Evolutionary conservation across 2,113 vertebrate genomes (phyloP).

Genomic region (Hyperopisus bebe): DNA sequence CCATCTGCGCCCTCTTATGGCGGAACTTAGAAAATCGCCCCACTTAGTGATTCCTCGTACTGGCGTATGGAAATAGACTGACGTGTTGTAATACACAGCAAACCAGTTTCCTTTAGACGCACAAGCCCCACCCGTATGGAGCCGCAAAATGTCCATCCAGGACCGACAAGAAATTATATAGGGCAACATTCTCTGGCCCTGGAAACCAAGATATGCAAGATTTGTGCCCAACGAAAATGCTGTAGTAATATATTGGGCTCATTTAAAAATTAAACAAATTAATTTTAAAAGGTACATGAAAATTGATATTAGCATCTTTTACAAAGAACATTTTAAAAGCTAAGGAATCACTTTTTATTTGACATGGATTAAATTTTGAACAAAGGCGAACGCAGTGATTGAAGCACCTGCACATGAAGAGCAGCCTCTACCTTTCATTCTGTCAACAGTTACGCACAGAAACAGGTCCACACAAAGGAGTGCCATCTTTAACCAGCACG

Average conservation of each 20-base stretch:
- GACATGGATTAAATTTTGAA: neutral
- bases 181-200: neutral
- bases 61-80: neutral
- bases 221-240: neutral
- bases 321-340: neutral
- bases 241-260: neutral
- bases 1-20: conserved; percentile 28
- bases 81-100: conserved; percentile 26
- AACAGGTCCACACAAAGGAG: neutral
- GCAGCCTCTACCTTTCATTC: neutral
- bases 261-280: neutral
- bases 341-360: neutral
- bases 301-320: neutral
- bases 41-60: neutral
- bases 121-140: conserved; percentile 54
- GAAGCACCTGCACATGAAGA: neutral
- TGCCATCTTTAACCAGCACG: neutral
- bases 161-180: neutral
- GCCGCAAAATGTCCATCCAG: conserved; percentile 27
- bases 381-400: neutral
- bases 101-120: conserved; percentile 11
- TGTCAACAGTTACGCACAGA: neutral
- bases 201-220: conserved; percentile 2
- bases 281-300: neutral
- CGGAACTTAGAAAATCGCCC: neutral